Evolutionary conservation across 92 coral and sea anemone species (phyloP), one percentile per base, ranked within the genome.

Genomic region (Pocillopora meandrina): DNA sequence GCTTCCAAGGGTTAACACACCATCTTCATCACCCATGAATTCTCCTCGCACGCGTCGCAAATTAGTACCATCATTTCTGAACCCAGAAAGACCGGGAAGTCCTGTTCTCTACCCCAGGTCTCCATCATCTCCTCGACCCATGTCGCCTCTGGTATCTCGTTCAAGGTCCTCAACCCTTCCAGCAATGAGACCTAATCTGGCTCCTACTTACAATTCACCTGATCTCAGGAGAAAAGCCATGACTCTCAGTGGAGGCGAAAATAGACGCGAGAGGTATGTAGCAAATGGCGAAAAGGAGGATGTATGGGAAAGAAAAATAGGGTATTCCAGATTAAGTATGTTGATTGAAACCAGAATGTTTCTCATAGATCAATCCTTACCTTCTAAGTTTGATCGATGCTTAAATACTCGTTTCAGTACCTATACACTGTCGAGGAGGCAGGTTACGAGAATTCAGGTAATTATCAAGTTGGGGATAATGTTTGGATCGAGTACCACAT

Each of bases 31-130:
- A 1, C 84, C 84, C 1, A 80, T 56, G 65, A 70, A 52, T 68
- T 80, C 84, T 26, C 84, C 84, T 17, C 84, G 75, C 65, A 34
- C 68, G 67, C 75, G 84, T 56, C 84, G 84, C 9, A 80, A 80
- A 23, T 49, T 67, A 34, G 84, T 80, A 56, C 84, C 84, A 23
- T 68, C 84, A 26, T 67, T 57, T 52, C 84, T 80, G 34, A 80
- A 80, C 76, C 47, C 56, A 12, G 84, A 80, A 19, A 80, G 36
- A 42, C 79, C 79, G 0, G 78, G 79, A 58, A 72, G 86, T 59
- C 79, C 71, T 1, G 36, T 82, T 17, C 78, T 71, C 71, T 60
- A 79, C 20, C 78, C 86, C 69, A 72, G 72, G 79, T 82, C 86
- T 72, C 86, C 86, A 21, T 57, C 71, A 5, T 6, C 5, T 58